Evolutionary conservation across 2,797 vertebrate species (phyloP).

Genomic region (Vespertilio murinus): DNA sequence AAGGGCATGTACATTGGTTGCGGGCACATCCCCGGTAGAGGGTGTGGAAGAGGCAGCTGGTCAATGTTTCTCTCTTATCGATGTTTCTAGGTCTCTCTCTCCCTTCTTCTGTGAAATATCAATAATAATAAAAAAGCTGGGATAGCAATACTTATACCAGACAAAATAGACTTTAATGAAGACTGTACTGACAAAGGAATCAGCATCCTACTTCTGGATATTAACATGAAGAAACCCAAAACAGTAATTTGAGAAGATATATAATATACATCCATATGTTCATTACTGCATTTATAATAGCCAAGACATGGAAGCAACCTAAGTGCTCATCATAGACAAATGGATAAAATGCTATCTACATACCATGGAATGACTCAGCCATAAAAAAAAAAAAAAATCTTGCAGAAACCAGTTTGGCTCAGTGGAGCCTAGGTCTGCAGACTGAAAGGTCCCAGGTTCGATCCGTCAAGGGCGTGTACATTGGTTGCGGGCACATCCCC

Average conservation of each 20-base stretch:
- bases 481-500: no score
- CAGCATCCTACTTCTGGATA: not conserved
- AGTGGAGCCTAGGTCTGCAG: no score
- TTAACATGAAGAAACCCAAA: not conserved
- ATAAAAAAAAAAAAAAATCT: no score
- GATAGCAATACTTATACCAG: not conserved
- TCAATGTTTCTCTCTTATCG: no score
- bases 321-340: not conserved
- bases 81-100: no score
- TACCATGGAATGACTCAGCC: not conserved
- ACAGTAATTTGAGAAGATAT: not conserved
- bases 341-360: not conserved
- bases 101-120: no score
- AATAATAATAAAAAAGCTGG: not conserved
- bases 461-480: no score
- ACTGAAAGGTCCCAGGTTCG: no score
- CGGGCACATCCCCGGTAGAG: no score
- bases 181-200: not conserved
- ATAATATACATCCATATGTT: not conserved
- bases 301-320: not conserved
- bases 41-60: no score
- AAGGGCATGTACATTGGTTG: no score
- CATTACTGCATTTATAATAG: not conserved
- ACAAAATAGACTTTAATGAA: not conserved
- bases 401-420: no score